Evolutionary conservation across 2,888 invertebrate species (phyloP).

Genomic region (Drosophila setosimentum): DNA sequence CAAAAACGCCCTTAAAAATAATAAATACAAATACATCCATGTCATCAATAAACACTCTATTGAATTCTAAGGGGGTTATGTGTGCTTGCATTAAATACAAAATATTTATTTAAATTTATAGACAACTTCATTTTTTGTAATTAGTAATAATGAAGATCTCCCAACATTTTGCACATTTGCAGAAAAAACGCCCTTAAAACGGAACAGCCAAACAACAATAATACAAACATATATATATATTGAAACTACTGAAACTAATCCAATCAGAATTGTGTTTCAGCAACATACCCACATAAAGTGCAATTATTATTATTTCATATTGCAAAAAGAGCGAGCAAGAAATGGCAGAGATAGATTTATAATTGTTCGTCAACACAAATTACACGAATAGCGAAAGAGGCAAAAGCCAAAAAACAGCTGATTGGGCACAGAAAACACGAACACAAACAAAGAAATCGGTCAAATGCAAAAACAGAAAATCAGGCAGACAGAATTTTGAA

Average conservation of each 20-base stretch:
- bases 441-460: slow-evolving; percentile 29
- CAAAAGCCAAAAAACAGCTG: slow-evolving; percentile 40
- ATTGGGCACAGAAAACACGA: slow-evolving; percentile 32
- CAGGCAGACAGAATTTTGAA: slow-evolving; percentile 28
- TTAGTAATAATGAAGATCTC: neutral
- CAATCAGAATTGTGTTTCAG: neutral
- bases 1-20: slow-evolving; percentile 24
- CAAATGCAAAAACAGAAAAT: slow-evolving; percentile 21
- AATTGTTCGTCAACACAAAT: slow-evolving; percentile 15
- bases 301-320: slow-evolving; percentile 3
- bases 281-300: neutral
- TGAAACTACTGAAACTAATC: neutral
- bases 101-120: neutral
- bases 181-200: neutral
- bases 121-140: neutral
- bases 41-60: neutral
- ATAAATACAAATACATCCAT: neutral
- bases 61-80: neutral
- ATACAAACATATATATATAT: neutral
- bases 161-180: neutral
- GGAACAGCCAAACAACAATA: neutral
- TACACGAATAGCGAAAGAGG: slow-evolving; percentile 1
- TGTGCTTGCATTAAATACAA: neutral
- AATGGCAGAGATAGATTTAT: neutral
- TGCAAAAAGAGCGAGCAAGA: neutral